A percentile compares a stretch with the other conserved stretches of the same genome.
Evolutionary conservation across 2,888 invertebrate genomes (phyloP).

Genomic region (Cantharis lateralis): DNA sequence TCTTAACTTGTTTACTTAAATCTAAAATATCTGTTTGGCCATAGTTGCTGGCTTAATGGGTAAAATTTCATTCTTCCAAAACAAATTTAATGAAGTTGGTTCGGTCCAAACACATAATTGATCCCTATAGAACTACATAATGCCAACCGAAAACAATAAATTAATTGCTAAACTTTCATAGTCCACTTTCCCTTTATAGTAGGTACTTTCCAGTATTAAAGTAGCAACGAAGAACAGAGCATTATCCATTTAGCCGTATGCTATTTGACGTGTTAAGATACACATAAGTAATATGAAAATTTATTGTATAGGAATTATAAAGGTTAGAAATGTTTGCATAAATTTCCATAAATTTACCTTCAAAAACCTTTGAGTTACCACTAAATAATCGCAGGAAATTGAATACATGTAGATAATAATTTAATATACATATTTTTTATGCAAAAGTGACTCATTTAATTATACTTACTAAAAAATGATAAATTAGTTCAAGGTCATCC

Average conservation of each 20-base stretch:
- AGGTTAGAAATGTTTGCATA: neutral
- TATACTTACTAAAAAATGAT: neutral
- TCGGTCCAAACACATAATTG: neutral
- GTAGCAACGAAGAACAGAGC: neutral
- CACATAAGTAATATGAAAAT: neutral
- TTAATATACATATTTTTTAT: neutral
- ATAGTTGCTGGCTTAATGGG: neutral
- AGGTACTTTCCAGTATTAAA: neutral
- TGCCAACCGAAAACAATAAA: neutral
- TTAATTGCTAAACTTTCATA: neutral
- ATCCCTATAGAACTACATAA: neutral
- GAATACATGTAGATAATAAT: neutral
- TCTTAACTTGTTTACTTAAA: neutral
- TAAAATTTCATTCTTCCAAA: neutral
- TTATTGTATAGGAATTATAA: neutral
- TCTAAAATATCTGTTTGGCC: neutral
- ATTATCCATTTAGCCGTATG: neutral
- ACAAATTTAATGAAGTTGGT: neutral
- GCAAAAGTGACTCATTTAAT: neutral
- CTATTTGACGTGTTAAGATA: neutral
- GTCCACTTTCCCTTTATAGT: neutral
- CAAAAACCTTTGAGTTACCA: neutral
- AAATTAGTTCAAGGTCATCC: neutral
- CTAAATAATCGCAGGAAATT: neutral
- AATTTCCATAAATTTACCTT: slow-evolving; percentile 1